Evolutionary conservation across 2,797 vertebrate species (phyloP), one percentile per base, ranked within the genome.

Genomic region (Gobio occitaniae): DNA sequence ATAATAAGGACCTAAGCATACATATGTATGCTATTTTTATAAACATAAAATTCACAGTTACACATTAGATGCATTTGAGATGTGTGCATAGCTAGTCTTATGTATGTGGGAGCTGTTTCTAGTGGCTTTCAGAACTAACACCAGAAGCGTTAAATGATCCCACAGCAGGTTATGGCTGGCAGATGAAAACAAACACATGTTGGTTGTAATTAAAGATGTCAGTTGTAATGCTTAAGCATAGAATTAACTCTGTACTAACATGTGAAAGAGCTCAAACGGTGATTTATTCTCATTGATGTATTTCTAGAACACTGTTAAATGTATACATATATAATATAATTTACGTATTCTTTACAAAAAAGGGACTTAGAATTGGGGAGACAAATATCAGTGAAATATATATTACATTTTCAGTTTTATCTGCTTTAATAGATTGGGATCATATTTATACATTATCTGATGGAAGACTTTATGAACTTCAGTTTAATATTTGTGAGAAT

Each of bases 141-240:
- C 56, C 69, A 17, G 56, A 72, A 65, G 82, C 32, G 54, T 83
- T 68, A 41, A 75, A 54, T 54, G 59, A 54, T 38, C 44, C 47
- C 44, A 63, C 36, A 68, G 63, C 36, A 76, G 72, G 61, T 77
- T 44, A 65, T 61, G 69, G 38, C 54, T 61, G 68, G 25, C 54
- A 82, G 80, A 82, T 54, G 81, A 75, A 76, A 83, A 83, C 81
- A 76, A 66, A 52, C 72, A 54, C 63, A 29, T 54, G 36, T n/a
- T 12, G 4, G 70, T 65, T 83, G 59, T 77, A 84, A 84, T 84
- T 56, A 84, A 77, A 54, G 48, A 84, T 69, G 65, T 78, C 1
- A 12, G 50, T 36, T 70, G 66, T 44, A 84, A 78, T 15, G 25
- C 38, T 70, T 61, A 29, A 71, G 32, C 10, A 41, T 66, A 84